These are phyloP conservation scores for Chesias legatella DNA, from an alignment of 2,888 invertebrate genomes.

Conservation along the genomic window DNA sequence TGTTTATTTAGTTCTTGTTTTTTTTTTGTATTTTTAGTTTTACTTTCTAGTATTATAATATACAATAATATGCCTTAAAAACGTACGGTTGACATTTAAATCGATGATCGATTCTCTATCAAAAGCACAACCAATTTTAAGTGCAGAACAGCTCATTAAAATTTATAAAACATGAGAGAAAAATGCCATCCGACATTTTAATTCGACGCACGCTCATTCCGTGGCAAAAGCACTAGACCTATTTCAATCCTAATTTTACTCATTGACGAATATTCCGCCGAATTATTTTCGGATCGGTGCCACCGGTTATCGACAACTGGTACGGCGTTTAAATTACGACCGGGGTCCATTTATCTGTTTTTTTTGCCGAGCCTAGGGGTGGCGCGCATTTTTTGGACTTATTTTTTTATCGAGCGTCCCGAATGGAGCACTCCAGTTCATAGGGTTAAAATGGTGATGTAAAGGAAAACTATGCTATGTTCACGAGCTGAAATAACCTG, in stretches of 20 bases:
- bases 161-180: not conserved
- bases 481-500: not conserved
- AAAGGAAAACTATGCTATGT: slow-evolving; percentile 34
- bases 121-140: too few relatives aligned
- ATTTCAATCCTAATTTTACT: slow-evolving; percentile 9
- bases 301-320: slow-evolving; percentile 66
- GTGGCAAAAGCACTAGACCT: not conserved
- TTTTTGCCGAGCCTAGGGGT: slow-evolving; percentile 73
- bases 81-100: too few relatives aligned
- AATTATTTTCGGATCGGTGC: slow-evolving; percentile 28
- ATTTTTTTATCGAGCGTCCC: slow-evolving; percentile 55
- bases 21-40: too few relatives aligned
- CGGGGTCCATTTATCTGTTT: slow-evolving; percentile 67
- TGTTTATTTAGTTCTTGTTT: too few relatives aligned
- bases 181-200: too few relatives aligned
- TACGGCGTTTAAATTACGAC: slow-evolving; percentile 76
- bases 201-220: too few relatives aligned
- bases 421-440: slow-evolving; percentile 54
- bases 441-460: slow-evolving; percentile 63
- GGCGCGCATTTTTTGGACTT: slow-evolving; percentile 61
- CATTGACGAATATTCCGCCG: slow-evolving; percentile 13
- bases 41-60: too few relatives aligned
- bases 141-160: too few relatives aligned
- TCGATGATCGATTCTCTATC: too few relatives aligned
- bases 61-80: too few relatives aligned